Base-by-base conservation (phyloP, 2,797 vertebrate species). In the Coccyzus lansbergi region DNA sequence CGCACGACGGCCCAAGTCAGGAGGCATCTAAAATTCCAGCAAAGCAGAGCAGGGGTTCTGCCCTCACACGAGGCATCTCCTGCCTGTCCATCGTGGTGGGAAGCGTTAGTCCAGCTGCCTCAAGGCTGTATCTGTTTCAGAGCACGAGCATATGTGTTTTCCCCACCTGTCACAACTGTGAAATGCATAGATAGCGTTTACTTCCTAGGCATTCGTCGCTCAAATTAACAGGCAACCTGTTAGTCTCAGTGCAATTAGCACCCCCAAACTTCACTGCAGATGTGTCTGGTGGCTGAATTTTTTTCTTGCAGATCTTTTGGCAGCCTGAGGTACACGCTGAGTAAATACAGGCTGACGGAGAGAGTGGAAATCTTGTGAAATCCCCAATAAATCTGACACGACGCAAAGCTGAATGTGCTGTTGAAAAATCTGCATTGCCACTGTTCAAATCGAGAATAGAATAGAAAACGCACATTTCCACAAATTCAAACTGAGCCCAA, bases 161-260 rank as follows among this genome's bases (percentile, higher is more conserved):
- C 60, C 77, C 86, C 93, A 94, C 83, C 90, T 93, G 88, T 79
- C 75, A 94, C 92, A 94, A 95, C 92, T 93, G 88, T 79, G 92
- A 95, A 96, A 90, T 67, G 78, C 56, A 91, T 1, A 75, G 93
- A 59, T 8, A 64, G 83, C 63, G 28, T 67, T 59, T 46, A 90
- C 91, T 93, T 95, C 93, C 78, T 34, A 92, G 84, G 84, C 88
- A 88, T 74, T 96, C 2, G 2, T 42, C 31, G 3, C 93, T 72
- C 75, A 76, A 82, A 94, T 94, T 88, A 95, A 92, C 88, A 89
- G 82, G 59, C 70, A 95, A 88, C 83, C 83, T 87, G 92, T 85
- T 92, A 95, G 93, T 64, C 86, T 87, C 90, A 55, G 78, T 60
- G 81, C 44, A 94, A 93, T 96, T 93, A 95, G 84, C 92, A 93